Percentiles rank a stretch among this genome's conserved stretches.
These are phyloP conservation scores for Hirundichthys speculiger DNA, from an alignment of 2,113 vertebrate genomes.

Conservation along the genomic window DNA sequence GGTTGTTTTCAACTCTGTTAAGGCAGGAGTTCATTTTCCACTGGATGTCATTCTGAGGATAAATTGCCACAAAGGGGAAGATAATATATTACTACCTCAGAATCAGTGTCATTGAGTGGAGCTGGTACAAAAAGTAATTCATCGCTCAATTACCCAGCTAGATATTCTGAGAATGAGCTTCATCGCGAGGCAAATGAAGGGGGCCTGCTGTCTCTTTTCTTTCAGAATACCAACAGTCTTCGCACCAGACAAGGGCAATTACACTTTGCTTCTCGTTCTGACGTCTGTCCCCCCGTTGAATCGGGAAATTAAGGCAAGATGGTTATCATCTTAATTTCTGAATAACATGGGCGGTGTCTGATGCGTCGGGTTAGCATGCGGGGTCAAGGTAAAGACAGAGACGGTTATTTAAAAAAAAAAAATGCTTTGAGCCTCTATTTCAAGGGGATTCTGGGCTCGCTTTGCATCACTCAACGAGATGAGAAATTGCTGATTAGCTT, in stretches of 20 bases:
- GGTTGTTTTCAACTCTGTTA: slow-evolving; percentile 19
- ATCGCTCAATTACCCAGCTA: slow-evolving; percentile 68
- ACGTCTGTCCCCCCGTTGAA: slow-evolving; percentile 43
- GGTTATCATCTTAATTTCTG: slow-evolving; percentile 51
- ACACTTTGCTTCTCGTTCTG: slow-evolving; percentile 27
- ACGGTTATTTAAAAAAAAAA: slow-evolving; percentile 27
- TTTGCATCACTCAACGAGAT: slow-evolving; percentile 40
- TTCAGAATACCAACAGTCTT: slow-evolving; percentile 45
- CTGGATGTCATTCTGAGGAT: slow-evolving; percentile 45
- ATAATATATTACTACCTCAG: slow-evolving; percentile 66
- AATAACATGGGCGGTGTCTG: slow-evolving; percentile 24
- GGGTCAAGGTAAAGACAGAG: slow-evolving; percentile 45
- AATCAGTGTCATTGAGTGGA: slow-evolving; percentile 63
- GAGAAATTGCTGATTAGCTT: slow-evolving; percentile 49
- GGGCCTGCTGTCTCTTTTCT: slow-evolving; percentile 50
- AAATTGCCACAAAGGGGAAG: slow-evolving; percentile 54
- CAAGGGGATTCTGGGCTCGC: slow-evolving; percentile 16
- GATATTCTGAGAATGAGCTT: slow-evolving; percentile 59
- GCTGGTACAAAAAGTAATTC: slow-evolving; percentile 73
- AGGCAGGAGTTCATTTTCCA: slow-evolving; percentile 32
- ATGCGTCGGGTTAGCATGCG: slow-evolving; percentile 12
- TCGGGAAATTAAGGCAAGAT: slow-evolving; percentile 49
- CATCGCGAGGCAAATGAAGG: slow-evolving; percentile 61
- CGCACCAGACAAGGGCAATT: slow-evolving; percentile 62
- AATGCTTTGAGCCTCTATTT: slow-evolving; percentile 13